Evolutionary conservation across 2,888 invertebrate species (phyloP).

Genomic region (Thysanoteuthis rhombus): DNA sequence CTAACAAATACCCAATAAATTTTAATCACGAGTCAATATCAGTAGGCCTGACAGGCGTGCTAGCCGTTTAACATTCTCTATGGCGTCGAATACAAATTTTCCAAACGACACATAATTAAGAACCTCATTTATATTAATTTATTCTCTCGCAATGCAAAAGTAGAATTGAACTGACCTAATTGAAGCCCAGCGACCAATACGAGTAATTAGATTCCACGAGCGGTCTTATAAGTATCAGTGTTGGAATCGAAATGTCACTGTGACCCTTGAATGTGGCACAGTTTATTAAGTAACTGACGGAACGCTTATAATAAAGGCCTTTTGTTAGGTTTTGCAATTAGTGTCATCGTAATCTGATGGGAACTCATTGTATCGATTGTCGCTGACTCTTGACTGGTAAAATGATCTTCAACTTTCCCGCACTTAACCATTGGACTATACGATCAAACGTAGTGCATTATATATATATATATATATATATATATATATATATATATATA

Average conservation of each 20-base stretch:
- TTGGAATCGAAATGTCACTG: neutral
- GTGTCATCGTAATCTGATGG: neutral
- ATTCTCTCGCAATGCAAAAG: neutral
- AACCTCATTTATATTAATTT: neutral
- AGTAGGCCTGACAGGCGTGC: neutral
- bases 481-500: no score
- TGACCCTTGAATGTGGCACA: neutral
- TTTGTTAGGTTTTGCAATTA: neutral
- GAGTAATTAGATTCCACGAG: neutral
- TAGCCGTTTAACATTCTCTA: neutral
- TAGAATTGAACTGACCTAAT: neutral
- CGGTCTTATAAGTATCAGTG: neutral
- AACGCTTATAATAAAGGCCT: neutral
- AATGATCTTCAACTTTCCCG: neutral
- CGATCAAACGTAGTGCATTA: neutral
- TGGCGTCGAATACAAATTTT: neutral
- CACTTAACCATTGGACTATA: neutral
- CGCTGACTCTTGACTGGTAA: neutral
- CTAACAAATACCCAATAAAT: neutral
- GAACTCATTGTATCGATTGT: neutral
- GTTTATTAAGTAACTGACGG: neutral
- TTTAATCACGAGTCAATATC: neutral
- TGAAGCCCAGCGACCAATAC: neutral
- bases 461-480: no score
- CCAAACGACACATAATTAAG: neutral